phyloP scores from a whole-genome alignment of 1,140 invertebrate species.

The Aplysia californica region DNA sequence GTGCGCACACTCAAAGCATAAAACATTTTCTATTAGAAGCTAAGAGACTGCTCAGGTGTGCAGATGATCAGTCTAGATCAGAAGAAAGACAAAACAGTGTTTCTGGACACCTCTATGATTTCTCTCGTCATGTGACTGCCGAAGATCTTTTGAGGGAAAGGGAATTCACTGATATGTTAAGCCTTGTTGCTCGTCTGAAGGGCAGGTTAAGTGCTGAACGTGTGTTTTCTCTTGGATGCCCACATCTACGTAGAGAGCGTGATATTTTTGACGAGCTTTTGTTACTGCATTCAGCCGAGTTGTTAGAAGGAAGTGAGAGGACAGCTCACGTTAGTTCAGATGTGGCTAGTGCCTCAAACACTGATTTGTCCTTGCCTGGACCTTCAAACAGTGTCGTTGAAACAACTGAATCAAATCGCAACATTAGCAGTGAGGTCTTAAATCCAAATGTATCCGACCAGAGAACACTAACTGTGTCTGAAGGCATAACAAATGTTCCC shows the following conservation, averaged over 20 bases:
- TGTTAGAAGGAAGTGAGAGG: not conserved
- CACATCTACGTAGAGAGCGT: slow-evolving; percentile 6
- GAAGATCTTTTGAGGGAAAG: slow-evolving; percentile 11
- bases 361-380: no score
- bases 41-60: not conserved
- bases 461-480: not conserved
- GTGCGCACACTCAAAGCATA: not conserved
- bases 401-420: not conserved
- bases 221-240: slow-evolving; percentile 12
- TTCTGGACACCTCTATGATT: not conserved
- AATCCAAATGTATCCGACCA: not conserved
- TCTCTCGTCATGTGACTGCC: not conserved
- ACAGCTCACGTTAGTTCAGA: not conserved
- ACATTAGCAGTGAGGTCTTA: not conserved
- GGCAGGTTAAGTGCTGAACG: slow-evolving; percentile 3
- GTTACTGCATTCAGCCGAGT: slow-evolving; percentile 7
- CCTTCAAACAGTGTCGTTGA: not conserved
- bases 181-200: not conserved
- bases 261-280: slow-evolving; percentile 16
- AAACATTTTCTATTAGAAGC: not conserved
- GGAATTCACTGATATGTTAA: not conserved
- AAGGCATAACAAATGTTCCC: not conserved
- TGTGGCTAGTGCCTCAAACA: not conserved
- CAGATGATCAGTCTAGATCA: slow-evolving; percentile 4
- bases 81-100: not conserved